Evolutionary conservation across 2,888 invertebrate genomes (phyloP).

Genomic region (Phyllotreta cruciferae): DNA sequence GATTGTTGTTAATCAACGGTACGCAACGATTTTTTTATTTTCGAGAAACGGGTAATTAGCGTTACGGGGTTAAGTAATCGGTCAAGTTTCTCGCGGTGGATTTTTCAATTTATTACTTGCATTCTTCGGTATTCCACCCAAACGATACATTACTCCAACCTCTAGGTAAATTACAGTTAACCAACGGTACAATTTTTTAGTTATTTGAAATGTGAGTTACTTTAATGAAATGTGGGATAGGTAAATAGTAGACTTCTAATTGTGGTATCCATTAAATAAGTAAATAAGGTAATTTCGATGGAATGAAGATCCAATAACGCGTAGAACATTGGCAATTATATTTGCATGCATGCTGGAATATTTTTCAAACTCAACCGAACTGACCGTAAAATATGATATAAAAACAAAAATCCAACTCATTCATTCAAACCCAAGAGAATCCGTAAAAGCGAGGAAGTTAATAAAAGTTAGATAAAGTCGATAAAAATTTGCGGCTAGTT

Average conservation of each 20-base stretch:
- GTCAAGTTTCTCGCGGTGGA: slow-evolving; percentile 20
- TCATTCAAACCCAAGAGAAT: too few relatives aligned
- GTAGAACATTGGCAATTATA: neutral
- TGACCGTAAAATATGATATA: neutral
- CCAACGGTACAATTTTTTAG: slow-evolving; percentile 4
- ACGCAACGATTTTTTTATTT: slow-evolving; percentile 19
- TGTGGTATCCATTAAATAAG: slow-evolving; percentile 12
- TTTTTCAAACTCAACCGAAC: neutral
- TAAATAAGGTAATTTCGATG: slow-evolving; percentile 9
- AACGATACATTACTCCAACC: neutral
- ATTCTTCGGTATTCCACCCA: neutral
- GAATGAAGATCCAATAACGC: neutral
- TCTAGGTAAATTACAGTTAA: neutral
- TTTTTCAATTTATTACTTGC: slow-evolving; percentile 7
- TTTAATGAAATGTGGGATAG: slow-evolving; percentile 5
- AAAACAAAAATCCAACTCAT: too few relatives aligned
- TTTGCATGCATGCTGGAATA: neutral
- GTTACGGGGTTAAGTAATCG: slow-evolving; percentile 23
- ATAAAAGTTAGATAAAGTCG: too few relatives aligned
- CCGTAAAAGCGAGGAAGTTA: too few relatives aligned
- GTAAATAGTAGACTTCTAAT: slow-evolving; percentile 5
- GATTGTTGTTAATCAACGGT: slow-evolving; percentile 31
- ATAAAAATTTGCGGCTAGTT: too few relatives aligned
- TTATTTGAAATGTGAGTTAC: slow-evolving; percentile 3
- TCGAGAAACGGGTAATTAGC: slow-evolving; percentile 20